Evolutionary conservation across 2,888 invertebrate genomes (phyloP), one percentile per base, ranked within the genome.

Genomic region (Drosophila engyochracea): DNA sequence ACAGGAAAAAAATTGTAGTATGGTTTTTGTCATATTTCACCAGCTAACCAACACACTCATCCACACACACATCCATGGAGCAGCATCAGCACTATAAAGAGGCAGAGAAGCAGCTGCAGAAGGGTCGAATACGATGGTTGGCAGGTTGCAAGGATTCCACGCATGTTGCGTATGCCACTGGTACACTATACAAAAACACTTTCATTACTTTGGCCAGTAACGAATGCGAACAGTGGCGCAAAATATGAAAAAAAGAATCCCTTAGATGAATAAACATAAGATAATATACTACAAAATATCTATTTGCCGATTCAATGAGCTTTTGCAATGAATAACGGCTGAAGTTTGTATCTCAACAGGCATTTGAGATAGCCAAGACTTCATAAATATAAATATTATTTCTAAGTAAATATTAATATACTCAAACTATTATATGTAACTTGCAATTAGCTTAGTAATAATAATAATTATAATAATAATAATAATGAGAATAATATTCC

Each of bases 11-110:
- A 84, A 82, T 63, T 64, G 69, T 87, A 82, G 88, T 85, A 89
- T 87, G 80, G 79, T 91, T 85, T 91, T 91, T 91, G 90, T 91
- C 91, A 91, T 85, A 85, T 89, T 91, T 91, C 85, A 91, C 78
- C 47, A 63, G 83, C 74, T 68, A 59, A 62, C 82, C 68, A 70
- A 59, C 62, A 61, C 44, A 70, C 62, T 41, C 37, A 25, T 31
- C 28, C 28, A 28, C 47, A 47, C 25, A 47, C 47, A 47, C 22
- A 22, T 52, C 49, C 61, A 55, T 57, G 44, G 71, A 66, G 68
- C 73, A 76, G 77, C 66, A 54, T 76, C 77, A 58, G 57, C 66
- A 81, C 55, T 67, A 66, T 68, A 76, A 58, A 65, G 25, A 54
- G 54, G 58, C 19, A 41, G 59, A n/a, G 59, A 55, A 54, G 68